Evolutionary conservation across 2,797 vertebrate genomes (phyloP).

Genomic region (Scomberomorus guttatus): DNA sequence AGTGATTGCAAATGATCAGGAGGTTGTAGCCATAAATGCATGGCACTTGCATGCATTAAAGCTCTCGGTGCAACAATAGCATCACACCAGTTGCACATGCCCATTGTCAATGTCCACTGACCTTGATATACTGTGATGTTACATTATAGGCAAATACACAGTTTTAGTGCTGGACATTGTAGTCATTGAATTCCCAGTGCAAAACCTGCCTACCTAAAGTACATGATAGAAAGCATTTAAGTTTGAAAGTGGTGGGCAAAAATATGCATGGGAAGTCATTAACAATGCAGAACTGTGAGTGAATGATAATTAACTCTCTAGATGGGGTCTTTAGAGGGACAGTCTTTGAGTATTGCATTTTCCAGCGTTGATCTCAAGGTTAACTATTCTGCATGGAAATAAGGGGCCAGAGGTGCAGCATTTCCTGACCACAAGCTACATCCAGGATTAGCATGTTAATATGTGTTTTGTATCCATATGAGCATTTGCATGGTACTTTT

Average conservation of each 20-base stretch:
- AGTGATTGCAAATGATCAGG: slow-evolving; percentile 3
- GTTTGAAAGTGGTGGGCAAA: slow-evolving; percentile 32
- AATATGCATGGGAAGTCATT: slow-evolving; percentile 57
- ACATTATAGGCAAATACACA: neutral
- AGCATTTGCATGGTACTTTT: slow-evolving; percentile 56
- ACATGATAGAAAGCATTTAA: slow-evolving; percentile 40
- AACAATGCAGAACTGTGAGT: slow-evolving; percentile 59
- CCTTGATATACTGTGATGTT: slow-evolving; percentile 20
- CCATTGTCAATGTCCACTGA: slow-evolving; percentile 2
- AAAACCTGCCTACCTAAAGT: slow-evolving; percentile 34
- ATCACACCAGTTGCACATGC: neutral
- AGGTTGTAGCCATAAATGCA: slow-evolving; percentile 5
- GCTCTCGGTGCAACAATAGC: slow-evolving; percentile 7
- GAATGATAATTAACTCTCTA: slow-evolving; percentile 70
- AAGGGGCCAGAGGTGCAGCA: slow-evolving; percentile 53
- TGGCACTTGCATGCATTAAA: slow-evolving; percentile 3
- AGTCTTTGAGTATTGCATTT: slow-evolving; percentile 69
- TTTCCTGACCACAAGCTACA: slow-evolving; percentile 63
- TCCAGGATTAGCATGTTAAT: slow-evolving; percentile 70
- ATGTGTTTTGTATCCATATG: slow-evolving; percentile 61
- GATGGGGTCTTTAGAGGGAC: slow-evolving; percentile 60
- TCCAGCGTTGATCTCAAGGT: slow-evolving; percentile 68
- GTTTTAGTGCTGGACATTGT: slow-evolving; percentile 28
- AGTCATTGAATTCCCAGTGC: slow-evolving; percentile 28
- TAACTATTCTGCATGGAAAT: slow-evolving; percentile 75